Percentiles rank a stretch among this genome's conserved stretches.
Evolutionary conservation across 2,113 vertebrate genomes (phyloP).

Genomic region (Ascaphus truei): DNA sequence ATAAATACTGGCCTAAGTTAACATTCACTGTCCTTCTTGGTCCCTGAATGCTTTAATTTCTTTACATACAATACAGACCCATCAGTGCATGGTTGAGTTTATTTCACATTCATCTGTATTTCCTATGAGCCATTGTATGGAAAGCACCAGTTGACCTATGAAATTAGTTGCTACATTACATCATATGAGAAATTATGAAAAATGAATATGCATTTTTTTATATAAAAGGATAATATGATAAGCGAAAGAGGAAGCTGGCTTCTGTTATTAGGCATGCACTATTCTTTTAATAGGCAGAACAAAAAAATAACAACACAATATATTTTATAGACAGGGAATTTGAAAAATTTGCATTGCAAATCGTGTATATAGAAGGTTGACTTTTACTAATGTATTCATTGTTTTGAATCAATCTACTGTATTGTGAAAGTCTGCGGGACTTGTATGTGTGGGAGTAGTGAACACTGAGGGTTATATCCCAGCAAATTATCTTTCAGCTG

Average conservation of each 20-base stretch:
- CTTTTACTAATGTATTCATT: conserved; percentile 65
- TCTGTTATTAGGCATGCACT: not conserved
- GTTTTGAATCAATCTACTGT: conserved; percentile 80
- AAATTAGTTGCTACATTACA: conserved; percentile 10
- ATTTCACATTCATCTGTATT: conserved; percentile 16
- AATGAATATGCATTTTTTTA: not conserved
- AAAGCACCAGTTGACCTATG: conserved; percentile 5
- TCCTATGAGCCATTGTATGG: conserved; percentile 7
- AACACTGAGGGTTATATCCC: conserved; percentile 53
- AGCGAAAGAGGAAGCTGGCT: not conserved
- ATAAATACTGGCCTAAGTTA: too few species aligned
- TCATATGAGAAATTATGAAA: not conserved
- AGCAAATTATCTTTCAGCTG: conserved; percentile 60
- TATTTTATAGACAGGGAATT: not conserved
- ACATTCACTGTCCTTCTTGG: too few species aligned
- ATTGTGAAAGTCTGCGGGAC: conserved; percentile 64
- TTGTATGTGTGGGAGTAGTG: conserved; percentile 53
- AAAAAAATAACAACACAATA: not conserved
- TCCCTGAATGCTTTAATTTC: too few species aligned
- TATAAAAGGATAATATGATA: not conserved
- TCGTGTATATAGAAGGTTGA: conserved; percentile 61
- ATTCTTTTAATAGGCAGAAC: not conserved
- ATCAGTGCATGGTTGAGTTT: conserved; percentile 11
- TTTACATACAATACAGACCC: too few species aligned
- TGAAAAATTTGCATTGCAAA: conserved; percentile 75